Evolutionary conservation across 1,140 invertebrate species (phyloP), one percentile per base, ranked within the genome.

Genomic region (Hylyphantes graminicola): DNA sequence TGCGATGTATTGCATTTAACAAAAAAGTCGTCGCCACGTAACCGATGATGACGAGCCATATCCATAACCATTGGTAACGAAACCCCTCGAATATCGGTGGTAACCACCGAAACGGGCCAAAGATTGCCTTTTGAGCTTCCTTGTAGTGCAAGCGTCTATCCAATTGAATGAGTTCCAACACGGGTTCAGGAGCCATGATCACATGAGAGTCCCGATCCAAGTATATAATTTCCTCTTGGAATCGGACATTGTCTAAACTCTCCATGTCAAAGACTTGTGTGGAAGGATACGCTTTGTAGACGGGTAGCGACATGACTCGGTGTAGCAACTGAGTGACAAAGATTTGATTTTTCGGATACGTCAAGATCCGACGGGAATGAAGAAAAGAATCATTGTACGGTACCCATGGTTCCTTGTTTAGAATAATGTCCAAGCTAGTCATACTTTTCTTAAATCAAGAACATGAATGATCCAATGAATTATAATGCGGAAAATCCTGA

Each of bases 301-400:
- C 55, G 0, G n/a, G n/a, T n/a, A 13, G 5, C n/a, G 15, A 2
- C 64, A 7, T n/a, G 2, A 59, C 19, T 11, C 67, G 54, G 0
- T 15, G n/a, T 54, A 78, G 35, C 3, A 65, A 65, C 2, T 78
- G 76, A 65, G 63, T n/a, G 0, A 50, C n/a, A 55, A 78, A 78
- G 15, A 78, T 67, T 12, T 65, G 12, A 21, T 78, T 78, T 67
- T 78, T 78, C 0, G 76, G 76, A 21, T 67, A n/a, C 54, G 0
- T 19, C 12, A 0, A 78, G 10, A 53, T 65, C 51, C n/a, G 1
- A 11, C 74, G 57, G 0, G 74, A 76, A 61, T 63, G 74, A 15
- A 61, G n/a, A 12, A 76, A 11, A 0, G 55, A 50, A n/a, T 76
- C 74, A 48, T 74, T 74, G n/a, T 74, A n/a, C n/a, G n/a, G 57